Percentiles rank a stretch among this genome's conserved stretches.
phyloP scores from a whole-genome alignment of 1,140 invertebrate genomes.

The Drosophila rufa region DNA sequence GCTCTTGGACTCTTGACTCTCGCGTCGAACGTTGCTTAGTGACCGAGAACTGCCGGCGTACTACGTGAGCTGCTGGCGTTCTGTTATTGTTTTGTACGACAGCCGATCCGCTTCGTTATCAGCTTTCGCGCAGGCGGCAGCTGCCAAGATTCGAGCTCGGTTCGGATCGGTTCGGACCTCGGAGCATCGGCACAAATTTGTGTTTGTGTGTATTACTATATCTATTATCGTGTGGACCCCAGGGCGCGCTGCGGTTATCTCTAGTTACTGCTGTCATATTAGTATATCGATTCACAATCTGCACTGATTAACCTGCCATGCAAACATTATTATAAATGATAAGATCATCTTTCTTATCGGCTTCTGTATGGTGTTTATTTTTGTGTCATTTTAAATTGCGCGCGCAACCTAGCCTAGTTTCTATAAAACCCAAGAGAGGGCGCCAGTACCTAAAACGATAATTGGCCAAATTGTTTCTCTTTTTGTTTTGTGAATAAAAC shows the following conservation, averaged over 20 bases:
- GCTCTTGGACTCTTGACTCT: constrained; percentile 8
- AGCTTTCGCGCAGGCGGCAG: constrained; percentile 23
- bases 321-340: constrained; percentile 29
- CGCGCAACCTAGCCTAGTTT: not conserved
- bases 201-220: constrained; percentile 10
- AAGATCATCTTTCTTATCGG: constrained; percentile 2
- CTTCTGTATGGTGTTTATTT: not conserved
- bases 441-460: not conserved
- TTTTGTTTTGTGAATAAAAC: not conserved
- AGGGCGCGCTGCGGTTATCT: constrained; percentile 31
- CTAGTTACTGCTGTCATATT: constrained; percentile 21
- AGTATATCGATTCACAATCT: constrained; percentile 41
- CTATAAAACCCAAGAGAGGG: not conserved
- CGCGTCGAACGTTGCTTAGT: constrained; percentile 12
- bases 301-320: constrained; percentile 29
- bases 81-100: constrained; percentile 52
- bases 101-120: constrained; percentile 38
- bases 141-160: constrained; percentile 18
- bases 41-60: constrained; percentile 45
- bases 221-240: constrained; percentile 2
- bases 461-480: not conserved
- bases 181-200: constrained; percentile 15
- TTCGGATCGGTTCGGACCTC: constrained; percentile 13
- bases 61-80: constrained; percentile 49
- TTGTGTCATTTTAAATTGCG: not conserved